A percentile compares a stretch with the other conserved stretches of the same genome.
Evolutionary conservation across 2,113 vertebrate genomes (phyloP).

Genomic region (Eudyptes chrysolophus): DNA sequence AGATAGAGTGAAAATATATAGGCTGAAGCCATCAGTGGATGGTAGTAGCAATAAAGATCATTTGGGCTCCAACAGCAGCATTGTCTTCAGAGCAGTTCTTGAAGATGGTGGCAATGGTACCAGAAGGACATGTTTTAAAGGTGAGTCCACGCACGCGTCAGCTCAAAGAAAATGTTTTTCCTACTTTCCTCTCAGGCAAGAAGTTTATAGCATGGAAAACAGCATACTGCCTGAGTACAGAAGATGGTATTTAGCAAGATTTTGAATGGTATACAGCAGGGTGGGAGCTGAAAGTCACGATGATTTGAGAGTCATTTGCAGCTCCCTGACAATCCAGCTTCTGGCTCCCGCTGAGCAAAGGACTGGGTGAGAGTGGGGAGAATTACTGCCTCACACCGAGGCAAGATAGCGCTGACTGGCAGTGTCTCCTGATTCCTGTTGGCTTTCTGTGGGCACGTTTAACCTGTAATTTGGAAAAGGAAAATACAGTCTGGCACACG

Average conservation of each 20-base stretch:
- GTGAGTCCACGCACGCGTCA: fast-evolving
- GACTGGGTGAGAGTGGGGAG: neutral
- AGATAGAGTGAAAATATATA: neutral
- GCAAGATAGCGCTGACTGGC: neutral
- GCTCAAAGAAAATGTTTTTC: neutral
- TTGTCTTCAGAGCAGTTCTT: neutral
- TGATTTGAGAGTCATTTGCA: neutral
- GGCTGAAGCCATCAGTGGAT: neutral
- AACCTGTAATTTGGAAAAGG: conserved; percentile 54
- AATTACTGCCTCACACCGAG: neutral
- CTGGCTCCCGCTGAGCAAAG: neutral
- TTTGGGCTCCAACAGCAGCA: neutral
- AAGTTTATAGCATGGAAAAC: neutral
- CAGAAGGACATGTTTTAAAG: neutral
- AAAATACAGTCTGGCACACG: conserved; percentile 35
- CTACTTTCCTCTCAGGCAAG: neutral
- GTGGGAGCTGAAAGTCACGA: neutral
- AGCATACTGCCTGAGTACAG: neutral
- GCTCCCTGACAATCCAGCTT: neutral
- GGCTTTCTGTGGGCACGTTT: conserved; percentile 41
- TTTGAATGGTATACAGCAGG: neutral
- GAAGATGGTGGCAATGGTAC: neutral
- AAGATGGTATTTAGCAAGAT: neutral
- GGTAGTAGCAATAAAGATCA: neutral
- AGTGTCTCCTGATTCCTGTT: neutral